A percentile compares a stretch with the other conserved stretches of the same genome.
Conservation (phyloP, 2,888 invertebrate genomes). For the Malacosoma neustria region DNA sequence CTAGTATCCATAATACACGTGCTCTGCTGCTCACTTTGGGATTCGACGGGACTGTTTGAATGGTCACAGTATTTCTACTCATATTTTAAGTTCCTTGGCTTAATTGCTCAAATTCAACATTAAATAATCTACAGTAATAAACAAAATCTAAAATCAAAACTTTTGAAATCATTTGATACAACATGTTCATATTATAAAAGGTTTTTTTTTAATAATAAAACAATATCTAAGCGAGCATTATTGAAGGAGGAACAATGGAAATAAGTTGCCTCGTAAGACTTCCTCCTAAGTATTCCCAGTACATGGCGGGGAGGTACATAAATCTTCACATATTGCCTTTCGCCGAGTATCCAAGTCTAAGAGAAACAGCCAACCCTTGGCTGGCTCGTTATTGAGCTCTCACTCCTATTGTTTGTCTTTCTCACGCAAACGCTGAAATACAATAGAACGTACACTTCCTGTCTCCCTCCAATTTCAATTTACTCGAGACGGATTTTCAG, state of each 20-base stretch:
- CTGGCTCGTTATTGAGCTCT: constrained; percentile 75
- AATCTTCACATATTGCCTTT: constrained; percentile 69
- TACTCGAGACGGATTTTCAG: constrained; percentile 73
- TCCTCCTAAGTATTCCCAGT: constrained; percentile 46
- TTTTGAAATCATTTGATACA: too few species aligned
- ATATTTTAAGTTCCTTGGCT: too few species aligned
- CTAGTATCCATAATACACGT: too few species aligned
- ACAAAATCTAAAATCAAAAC: too few species aligned
- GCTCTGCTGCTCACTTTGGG: too few species aligned
- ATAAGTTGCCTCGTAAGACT: constrained; percentile 51
- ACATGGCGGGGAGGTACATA: constrained; percentile 52
- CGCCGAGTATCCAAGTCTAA: constrained; percentile 49
- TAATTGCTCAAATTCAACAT: too few species aligned
- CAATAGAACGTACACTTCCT: constrained; percentile 22
- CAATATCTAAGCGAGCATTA: constrained; percentile 20
- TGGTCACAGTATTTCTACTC: too few species aligned
- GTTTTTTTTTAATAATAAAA: constrained; percentile 9
- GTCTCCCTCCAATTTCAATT: constrained; percentile 72
- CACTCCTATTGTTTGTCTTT: constrained; percentile 52
- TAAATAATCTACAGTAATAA: too few species aligned
- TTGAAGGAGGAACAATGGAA: constrained; percentile 39
- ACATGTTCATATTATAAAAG: too few species aligned
- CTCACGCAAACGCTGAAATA: constrained; percentile 25
- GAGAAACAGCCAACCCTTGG: constrained; percentile 75
- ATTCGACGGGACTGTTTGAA: too few species aligned